A percentile compares a stretch with the other conserved stretches of the same genome.
phyloP scores from a whole-genome alignment of 2,113 vertebrate genomes.

The Tachysurus vachellii region DNA sequence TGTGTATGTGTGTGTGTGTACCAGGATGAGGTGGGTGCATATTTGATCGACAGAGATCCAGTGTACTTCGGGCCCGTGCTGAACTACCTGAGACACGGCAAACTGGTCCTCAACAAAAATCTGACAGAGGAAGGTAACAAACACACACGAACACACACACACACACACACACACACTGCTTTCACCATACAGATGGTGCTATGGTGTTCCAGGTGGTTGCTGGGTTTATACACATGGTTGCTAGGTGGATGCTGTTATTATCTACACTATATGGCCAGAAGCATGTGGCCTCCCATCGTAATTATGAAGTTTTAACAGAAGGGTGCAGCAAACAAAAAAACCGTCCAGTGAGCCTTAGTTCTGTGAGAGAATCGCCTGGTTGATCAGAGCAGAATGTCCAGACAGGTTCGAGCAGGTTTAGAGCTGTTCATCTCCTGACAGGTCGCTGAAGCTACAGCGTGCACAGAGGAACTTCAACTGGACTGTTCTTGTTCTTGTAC shows the following conservation, averaged over 20 bases:
- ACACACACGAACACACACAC: not conserved
- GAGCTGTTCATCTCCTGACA: not conserved
- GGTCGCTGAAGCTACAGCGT: not conserved
- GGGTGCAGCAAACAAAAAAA: too few relatives aligned
- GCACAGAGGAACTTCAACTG: not conserved
- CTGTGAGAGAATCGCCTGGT: too few relatives aligned
- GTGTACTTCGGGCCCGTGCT: slow-evolving; percentile 96
- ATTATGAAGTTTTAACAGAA: too few relatives aligned
- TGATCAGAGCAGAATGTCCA: too few relatives aligned
- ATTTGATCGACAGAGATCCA: slow-evolving; percentile 97
- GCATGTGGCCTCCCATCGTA: not conserved
- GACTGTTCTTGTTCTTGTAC: too few relatives aligned
- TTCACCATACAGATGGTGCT: not conserved
- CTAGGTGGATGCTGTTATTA: not conserved
- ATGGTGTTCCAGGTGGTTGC: not conserved
- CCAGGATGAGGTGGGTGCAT: slow-evolving; percentile 96
- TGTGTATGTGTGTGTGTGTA: slow-evolving; percentile 20
- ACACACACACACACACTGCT: not conserved
- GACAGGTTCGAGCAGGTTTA: too few relatives aligned
- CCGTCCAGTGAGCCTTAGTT: too few relatives aligned
- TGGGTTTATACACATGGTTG: not conserved
- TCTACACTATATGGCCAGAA: not conserved
- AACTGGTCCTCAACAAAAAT: slow-evolving; percentile 96
- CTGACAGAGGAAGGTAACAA: slow-evolving; percentile 92
- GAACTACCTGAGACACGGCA: slow-evolving; percentile 96